Evolutionary conservation across 2,113 vertebrate species (phyloP).

Genomic region (Burhinus bistriatus): DNA sequence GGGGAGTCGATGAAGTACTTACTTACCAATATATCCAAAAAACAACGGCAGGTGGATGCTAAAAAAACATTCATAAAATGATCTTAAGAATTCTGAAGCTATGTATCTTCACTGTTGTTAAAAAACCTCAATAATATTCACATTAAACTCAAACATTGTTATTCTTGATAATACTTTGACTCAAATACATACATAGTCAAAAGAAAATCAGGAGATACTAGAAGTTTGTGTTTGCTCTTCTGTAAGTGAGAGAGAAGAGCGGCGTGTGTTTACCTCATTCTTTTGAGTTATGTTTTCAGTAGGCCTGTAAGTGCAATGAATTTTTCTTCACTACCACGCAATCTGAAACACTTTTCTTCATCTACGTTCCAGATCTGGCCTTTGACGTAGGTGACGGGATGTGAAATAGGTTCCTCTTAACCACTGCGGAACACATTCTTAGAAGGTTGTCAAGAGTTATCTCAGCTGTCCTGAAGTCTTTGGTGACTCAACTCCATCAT

Average conservation of each 20-base stretch:
- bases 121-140: neutral
- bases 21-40: neutral
- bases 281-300: neutral
- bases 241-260: neutral
- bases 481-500: neutral
- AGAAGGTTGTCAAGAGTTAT: neutral
- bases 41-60: neutral
- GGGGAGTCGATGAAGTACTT: neutral
- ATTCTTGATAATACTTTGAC: neutral
- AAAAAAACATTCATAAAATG: neutral
- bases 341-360: neutral
- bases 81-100: neutral
- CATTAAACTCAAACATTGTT: neutral
- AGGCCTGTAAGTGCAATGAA: neutral
- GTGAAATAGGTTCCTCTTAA: neutral
- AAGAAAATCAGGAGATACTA: neutral
- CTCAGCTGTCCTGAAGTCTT: neutral
- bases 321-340: neutral
- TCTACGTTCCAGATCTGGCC: neutral
- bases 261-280: neutral
- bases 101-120: neutral
- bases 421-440: accelerated
- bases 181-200: neutral
- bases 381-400: neutral
- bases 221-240: neutral